Evolutionary conservation across 2,113 vertebrate genomes (phyloP), one percentile per base, ranked within the genome.

Genomic region (Syngnathus floridae): DNA sequence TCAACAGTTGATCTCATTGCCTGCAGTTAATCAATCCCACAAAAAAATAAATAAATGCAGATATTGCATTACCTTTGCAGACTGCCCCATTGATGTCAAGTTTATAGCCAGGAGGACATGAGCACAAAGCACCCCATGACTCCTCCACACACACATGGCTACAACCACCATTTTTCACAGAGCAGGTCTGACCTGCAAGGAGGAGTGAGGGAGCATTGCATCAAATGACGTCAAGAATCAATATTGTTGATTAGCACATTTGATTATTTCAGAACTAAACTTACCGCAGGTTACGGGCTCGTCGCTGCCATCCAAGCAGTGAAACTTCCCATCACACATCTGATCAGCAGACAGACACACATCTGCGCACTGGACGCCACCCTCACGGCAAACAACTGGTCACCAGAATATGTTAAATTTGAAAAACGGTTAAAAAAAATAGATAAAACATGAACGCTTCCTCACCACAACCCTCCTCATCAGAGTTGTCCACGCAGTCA

Each of bases 91-190:
- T 87, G 0, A 79, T 66, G 49, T 92, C 87, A 38, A 95, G 82
- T 21, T 60, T 70, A 87, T 90, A 92, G 6, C 95, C 94, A 0
- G 49, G 9, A 2, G 82, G 77, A 0, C 95, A 96, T 17, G 86
- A 79, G 65, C 95, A 96, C 57, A 46, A 78, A 52, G 88, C 84
- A 1, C 95, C 95, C 93, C 92, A 93, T 36, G 70, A 48, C 0
- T 88, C 85, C 37, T 95, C 90, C 0, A 81, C 49, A 55, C 95
- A 98, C 0, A 31, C 69, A 13, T 93, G 90, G 0, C 87, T 88
- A 0, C 94, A 97, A 76, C 93, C 93, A 0, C 93, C 94, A 0
- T 94, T 95, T 52, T 82, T 82, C 51, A 86, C 60, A 11, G 90
- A 85, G 82, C 95, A 96, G 38, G 70, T 88, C 37, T 79, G 88